Percentiles rank a stretch among this genome's conserved stretches.
phyloP scores from a whole-genome alignment of 2,797 vertebrate species.

The Protonibea diacanthus region DNA sequence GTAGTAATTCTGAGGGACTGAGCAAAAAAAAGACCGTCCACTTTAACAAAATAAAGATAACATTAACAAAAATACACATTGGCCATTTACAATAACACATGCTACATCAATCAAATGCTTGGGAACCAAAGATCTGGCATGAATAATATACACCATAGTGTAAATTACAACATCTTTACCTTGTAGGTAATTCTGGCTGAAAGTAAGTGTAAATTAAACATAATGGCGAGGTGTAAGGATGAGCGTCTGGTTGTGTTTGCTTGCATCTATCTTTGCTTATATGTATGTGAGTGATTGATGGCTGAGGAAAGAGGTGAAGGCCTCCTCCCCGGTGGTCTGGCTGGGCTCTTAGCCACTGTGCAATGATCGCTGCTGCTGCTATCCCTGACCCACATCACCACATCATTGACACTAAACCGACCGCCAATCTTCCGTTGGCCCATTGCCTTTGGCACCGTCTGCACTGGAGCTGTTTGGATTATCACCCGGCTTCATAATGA shows the following conservation, averaged over 20 bases:
- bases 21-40: background rate
- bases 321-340: constrained; percentile 85
- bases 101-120: constrained; percentile 42
- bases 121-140: constrained; percentile 18
- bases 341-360: constrained; percentile 84
- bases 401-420: constrained; percentile 84
- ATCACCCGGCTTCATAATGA: constrained; percentile 68
- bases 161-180: constrained; percentile 32
- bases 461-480: constrained; percentile 70
- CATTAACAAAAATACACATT: constrained; percentile 9
- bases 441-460: constrained; percentile 71
- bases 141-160: constrained; percentile 35
- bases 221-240: constrained; percentile 51
- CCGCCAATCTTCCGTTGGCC: constrained; percentile 78
- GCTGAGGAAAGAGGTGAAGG: constrained; percentile 77
- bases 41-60: constrained; percentile 22
- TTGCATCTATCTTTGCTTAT: constrained; percentile 77
- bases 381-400: constrained; percentile 83
- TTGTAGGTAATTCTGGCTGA: constrained; percentile 12
- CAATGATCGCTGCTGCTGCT: constrained; percentile 81
- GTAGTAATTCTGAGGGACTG: constrained; percentile 4
- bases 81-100: constrained; percentile 11
- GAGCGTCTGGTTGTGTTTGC: constrained; percentile 71
- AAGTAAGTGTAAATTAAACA: constrained; percentile 36
- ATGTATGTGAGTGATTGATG: constrained; percentile 77